Evolutionary conservation across 2,888 invertebrate genomes (phyloP).

Genomic region (Netelia virgata): DNA sequence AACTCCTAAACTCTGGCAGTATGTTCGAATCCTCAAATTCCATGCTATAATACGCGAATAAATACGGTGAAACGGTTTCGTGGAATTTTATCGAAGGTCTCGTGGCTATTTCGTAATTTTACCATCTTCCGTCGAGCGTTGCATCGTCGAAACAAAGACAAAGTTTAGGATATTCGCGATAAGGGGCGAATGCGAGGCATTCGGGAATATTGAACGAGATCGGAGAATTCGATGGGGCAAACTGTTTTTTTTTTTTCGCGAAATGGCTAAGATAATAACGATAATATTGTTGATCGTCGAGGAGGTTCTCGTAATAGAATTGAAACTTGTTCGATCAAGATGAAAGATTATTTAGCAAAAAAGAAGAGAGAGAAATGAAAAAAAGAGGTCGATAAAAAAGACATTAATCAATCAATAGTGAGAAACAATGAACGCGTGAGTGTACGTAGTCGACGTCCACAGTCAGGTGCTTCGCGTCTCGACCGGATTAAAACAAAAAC

Average conservation of each 20-base stretch:
- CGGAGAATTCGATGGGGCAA: conserved; percentile 5
- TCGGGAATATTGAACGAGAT: conserved; percentile 8
- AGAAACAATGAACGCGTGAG: conserved; percentile 73
- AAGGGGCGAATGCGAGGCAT: neutral
- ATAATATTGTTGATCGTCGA: conserved; percentile 74
- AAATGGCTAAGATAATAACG: conserved; percentile 33
- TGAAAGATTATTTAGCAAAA: conserved; percentile 68
- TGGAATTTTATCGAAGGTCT: conserved; percentile 34
- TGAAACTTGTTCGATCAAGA: conserved; percentile 84
- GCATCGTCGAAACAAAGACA: neutral
- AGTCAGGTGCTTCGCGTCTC: conserved; percentile 67
- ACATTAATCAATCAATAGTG: conserved; percentile 72
- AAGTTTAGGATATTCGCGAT: conserved; percentile 13
- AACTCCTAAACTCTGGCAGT: conserved; percentile 32
- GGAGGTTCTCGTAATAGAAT: conserved; percentile 79
- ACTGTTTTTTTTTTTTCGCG: neutral
- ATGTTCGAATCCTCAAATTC: conserved; percentile 30
- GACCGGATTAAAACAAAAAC: conserved; percentile 46
- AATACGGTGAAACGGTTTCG: conserved; percentile 1
- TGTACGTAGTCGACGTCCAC: conserved; percentile 79
- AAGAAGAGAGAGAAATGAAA: conserved; percentile 75
- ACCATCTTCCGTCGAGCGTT: conserved; percentile 29
- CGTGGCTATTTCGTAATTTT: conserved; percentile 26
- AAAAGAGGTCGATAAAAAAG: conserved; percentile 64
- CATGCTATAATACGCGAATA: neutral